Conservation (phyloP, 2,797 vertebrate genomes). For the Okamejei kenojei region DNA sequence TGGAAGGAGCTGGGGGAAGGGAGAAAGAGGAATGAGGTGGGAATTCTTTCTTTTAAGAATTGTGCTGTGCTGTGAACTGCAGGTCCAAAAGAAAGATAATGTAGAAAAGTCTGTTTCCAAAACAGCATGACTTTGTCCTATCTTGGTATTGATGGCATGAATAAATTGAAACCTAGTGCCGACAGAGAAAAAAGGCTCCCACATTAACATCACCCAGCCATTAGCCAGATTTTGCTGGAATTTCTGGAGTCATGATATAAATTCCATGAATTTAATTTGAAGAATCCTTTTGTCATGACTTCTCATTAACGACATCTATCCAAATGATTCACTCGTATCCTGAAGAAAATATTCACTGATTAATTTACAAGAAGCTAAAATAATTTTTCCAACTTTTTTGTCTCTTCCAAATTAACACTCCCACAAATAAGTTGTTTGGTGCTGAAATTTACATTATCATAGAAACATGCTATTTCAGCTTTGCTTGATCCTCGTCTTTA, state of each 20-base stretch:
- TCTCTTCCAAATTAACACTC: background rate
- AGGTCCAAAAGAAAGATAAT: background rate
- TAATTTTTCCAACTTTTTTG: background rate
- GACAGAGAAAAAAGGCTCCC: background rate
- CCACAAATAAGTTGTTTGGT: background rate
- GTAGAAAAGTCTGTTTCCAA: background rate
- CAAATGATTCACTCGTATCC: background rate
- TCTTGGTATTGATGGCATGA: background rate
- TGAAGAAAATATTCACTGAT: background rate
- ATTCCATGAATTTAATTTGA: slow-evolving; percentile 24
- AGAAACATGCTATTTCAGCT: background rate
- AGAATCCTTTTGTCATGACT: background rate
- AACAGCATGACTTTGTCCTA: background rate
- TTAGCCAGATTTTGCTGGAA: background rate
- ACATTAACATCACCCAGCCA: background rate
- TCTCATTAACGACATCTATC: background rate
- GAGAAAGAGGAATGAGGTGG: background rate
- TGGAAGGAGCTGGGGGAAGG: background rate
- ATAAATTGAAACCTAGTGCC: slow-evolving; percentile 7
- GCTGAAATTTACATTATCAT: background rate
- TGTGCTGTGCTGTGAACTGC: background rate
- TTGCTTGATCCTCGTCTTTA: background rate
- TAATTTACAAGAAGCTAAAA: background rate
- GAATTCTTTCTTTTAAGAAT: background rate
- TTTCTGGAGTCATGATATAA: background rate